Base-by-base conservation (phyloP, 2,797 vertebrate genomes). In the Sebastes matsubarae region DNA sequence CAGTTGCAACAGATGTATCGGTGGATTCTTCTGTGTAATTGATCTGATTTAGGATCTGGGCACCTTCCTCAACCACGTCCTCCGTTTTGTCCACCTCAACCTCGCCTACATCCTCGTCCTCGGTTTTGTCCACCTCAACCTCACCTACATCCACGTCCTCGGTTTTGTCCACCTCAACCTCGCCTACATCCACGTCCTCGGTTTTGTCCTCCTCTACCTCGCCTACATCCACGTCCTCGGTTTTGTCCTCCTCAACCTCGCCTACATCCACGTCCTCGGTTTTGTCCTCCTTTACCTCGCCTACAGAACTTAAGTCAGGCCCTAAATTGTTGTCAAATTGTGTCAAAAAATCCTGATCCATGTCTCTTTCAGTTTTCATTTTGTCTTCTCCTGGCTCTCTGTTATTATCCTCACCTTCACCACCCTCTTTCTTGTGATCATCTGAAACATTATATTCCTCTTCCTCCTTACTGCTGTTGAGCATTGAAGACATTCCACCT, bases 391-490 rank as follows among this genome's bases (percentile, higher is more conserved):
- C 63, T 77, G 61, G 7, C 12, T 75, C 72, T 11, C 3, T 79
- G 9, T 63, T 59, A 1, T 74, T 13, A 72, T 75, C 75, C 42
- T 68, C 65, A 22, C 2, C 16, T n/a, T 79, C 14, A 38, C n/a
- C n/a, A n/a, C n/a, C n/a, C 5, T 86, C 76, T 38, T 54, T 57
- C 42, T 64, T 54, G 50, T 73, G 38, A 60, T 79, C 36, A 2
- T 80, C 64, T 52, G 24, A 68, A 63, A 83, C 61, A 29, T 87
- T 20, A 24, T 55, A 32, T 24, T 59, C 52, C 8, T 68, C 52
- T 12, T 65, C 50, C 29, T 72, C 29, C 64, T 77, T 24, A 29
- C 61, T 68, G 54, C 69, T 80, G 3, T 61, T 78, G 14, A 89
- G 25, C 29, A 76, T 32, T 3, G 87, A 66, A 25, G 36, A 25